phyloP scores from a whole-genome alignment of 2,113 vertebrate genomes.

The Equus przewalskii region DNA sequence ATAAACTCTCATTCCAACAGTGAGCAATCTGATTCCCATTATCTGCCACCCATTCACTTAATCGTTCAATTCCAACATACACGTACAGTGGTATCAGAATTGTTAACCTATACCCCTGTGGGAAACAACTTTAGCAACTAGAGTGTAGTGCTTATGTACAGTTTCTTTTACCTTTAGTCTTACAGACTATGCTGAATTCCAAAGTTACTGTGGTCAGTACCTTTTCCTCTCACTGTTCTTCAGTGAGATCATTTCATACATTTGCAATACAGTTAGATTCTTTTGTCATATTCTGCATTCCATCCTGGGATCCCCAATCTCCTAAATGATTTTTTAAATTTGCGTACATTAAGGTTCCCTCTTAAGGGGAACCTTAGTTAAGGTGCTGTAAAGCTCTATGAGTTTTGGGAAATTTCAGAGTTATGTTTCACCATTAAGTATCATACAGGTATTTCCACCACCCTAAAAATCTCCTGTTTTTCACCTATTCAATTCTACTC shows the following conservation, averaged over 20 bases:
- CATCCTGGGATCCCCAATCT: neutral
- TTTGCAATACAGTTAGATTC: neutral
- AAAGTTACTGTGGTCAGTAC: neutral
- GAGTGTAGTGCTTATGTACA: neutral
- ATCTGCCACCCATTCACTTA: neutral
- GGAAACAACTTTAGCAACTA: neutral
- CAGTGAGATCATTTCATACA: neutral
- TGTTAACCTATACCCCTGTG: neutral
- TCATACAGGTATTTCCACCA: neutral
- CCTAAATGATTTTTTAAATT: conserved; percentile 5
- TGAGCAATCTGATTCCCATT: neutral
- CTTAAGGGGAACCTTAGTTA: neutral
- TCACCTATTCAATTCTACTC: neutral
- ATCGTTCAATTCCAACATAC: neutral
- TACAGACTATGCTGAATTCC: conserved; percentile 3
- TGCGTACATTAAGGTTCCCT: conserved; percentile 8
- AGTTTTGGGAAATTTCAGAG: neutral
- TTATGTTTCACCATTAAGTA: neutral
- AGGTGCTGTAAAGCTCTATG: neutral
- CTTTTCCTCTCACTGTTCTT: neutral
- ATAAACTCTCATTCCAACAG: conserved; percentile 8
- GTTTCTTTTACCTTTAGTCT: conserved; percentile 11
- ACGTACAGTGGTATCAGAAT: neutral
- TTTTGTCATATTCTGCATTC: conserved; percentile 28
- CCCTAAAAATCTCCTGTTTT: neutral